These are phyloP conservation scores for Mya arenaria DNA, from an alignment of 1,140 invertebrate genomes.

Conservation along the genomic window DNA sequence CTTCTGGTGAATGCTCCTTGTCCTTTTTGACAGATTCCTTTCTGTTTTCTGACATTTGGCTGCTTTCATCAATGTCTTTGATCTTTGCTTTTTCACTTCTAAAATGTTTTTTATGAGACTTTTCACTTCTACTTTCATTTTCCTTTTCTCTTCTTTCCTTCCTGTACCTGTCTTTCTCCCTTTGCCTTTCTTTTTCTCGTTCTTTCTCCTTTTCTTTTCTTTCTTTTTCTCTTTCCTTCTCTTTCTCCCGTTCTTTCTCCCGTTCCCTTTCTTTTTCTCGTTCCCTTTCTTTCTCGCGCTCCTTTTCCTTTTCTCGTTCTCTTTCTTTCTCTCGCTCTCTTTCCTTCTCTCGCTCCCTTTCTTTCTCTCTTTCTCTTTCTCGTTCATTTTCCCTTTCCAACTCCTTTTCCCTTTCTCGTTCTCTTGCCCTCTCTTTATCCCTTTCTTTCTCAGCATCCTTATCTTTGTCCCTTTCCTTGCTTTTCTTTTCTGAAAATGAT, in stretches of 20 bases:
- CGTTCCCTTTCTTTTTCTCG: conserved; percentile 9
- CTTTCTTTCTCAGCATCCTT: conserved; percentile 38
- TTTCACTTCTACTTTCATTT: background rate
- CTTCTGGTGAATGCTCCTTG: background rate
- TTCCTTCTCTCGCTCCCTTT: conserved; percentile 19
- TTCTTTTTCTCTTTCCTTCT: background rate
- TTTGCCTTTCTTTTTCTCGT: conserved; percentile 17
- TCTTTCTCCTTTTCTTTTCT: background rate
- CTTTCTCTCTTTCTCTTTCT: conserved; percentile 18
- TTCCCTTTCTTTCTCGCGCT: conserved; percentile 7
- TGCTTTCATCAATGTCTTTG: background rate
- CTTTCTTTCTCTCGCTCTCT: conserved; percentile 23
- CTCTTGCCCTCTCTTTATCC: conserved; percentile 18
- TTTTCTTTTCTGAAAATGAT: conserved; percentile 46
- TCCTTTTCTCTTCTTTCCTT: background rate
- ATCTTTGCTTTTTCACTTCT: background rate
- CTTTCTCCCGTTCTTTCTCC: background rate
- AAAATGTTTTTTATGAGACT: background rate
- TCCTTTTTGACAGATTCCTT: background rate
- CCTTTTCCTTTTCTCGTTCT: conserved; percentile 7
- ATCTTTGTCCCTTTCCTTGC: conserved; percentile 10
- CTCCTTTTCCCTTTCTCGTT: conserved; percentile 37
- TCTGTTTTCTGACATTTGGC: background rate
- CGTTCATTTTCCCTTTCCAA: conserved; percentile 25
- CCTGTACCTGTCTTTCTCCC: conserved; percentile 10